Evolutionary conservation across 1,140 invertebrate species (phyloP), one percentile per base, ranked within the genome.

Genomic region (Parapsyche elsis): DNA sequence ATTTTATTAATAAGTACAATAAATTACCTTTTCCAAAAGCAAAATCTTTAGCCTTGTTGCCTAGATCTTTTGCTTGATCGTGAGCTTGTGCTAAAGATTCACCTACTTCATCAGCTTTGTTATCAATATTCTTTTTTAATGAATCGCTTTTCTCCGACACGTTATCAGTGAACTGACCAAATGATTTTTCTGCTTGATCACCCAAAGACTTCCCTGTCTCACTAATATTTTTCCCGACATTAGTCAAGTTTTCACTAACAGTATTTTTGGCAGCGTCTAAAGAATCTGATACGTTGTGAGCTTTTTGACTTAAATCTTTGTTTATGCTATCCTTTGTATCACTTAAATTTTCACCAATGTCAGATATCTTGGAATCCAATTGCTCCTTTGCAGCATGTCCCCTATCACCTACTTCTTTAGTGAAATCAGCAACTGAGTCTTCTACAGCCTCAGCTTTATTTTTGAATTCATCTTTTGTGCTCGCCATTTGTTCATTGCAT

Each of bases 281-380:
- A 10, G 21, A 49, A 9, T 78, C 77, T 1, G 45, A 71, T 9
- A 24, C 77, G 7, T 70, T 44, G 12, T 59, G 21, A 19, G 59
- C 16, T 49, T 26, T 71, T 26, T 78, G 12, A 26, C 38, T 49
- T 0, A 71, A 16, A 26, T 77, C 53, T 16, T 84, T 44, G 79
- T 84, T 84, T 0, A 86, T 23, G 30, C 84, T 81, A 21, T 85
- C 81, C 84, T 75, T 57, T 83, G 81, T 53, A 19, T 77, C 16
- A 14, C n/a, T 38, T 10, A 77, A 5, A 67, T 77, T 23, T n/a
- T 70, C 38, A 21, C 45, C 9, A 21, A 77, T 67, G 12, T 77
- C 76, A 21, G 24, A 24, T 0, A 45, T 10, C 21, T 77, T 64
- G 57, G 19, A 57, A 16, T 12, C 49, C 4, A 76, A 1, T 24